Conservation (phyloP, 1,140 invertebrate species). For the Sitophilus oryzae region DNA sequence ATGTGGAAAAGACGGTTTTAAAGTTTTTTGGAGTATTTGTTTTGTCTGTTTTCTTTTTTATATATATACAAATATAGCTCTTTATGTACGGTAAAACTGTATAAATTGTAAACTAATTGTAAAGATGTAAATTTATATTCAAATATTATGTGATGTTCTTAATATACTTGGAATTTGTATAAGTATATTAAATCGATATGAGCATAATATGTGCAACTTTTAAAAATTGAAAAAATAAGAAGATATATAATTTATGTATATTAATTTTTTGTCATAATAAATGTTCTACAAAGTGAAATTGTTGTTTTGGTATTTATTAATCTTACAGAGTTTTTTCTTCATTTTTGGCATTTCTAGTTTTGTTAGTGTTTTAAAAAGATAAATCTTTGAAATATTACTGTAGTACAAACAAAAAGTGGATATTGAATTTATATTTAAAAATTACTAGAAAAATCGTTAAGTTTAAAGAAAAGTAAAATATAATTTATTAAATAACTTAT, state of each 20-base stretch:
- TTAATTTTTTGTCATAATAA: slow-evolving; percentile 29
- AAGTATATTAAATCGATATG: slow-evolving; percentile 23
- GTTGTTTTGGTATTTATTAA: background rate
- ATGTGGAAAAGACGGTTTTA: too few relatives aligned
- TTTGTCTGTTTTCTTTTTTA: background rate
- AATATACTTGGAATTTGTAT: slow-evolving; percentile 12
- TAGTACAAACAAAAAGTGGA: too few relatives aligned
- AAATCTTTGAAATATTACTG: too few relatives aligned
- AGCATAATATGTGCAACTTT: slow-evolving; percentile 23
- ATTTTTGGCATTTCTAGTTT: slow-evolving; percentile 3
- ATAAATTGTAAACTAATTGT: slow-evolving; percentile 13
- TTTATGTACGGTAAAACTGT: background rate
- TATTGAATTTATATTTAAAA: too few relatives aligned
- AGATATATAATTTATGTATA: slow-evolving; percentile 27
- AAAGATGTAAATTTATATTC: slow-evolving; percentile 19
- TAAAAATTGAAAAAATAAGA: slow-evolving; percentile 14
- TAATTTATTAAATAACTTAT: too few relatives aligned
- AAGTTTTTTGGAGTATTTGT: too few relatives aligned
- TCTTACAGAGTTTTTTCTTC: slow-evolving; percentile 7
- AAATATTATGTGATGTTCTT: slow-evolving; percentile 26
- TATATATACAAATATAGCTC: background rate
- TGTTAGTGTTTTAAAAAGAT: background rate
- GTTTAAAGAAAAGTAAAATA: too few relatives aligned
- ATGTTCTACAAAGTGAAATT: slow-evolving; percentile 14
- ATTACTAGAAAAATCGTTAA: too few relatives aligned